Conservation (phyloP, 2,797 vertebrate genomes). For the Neopelma chrysocephalum region DNA sequence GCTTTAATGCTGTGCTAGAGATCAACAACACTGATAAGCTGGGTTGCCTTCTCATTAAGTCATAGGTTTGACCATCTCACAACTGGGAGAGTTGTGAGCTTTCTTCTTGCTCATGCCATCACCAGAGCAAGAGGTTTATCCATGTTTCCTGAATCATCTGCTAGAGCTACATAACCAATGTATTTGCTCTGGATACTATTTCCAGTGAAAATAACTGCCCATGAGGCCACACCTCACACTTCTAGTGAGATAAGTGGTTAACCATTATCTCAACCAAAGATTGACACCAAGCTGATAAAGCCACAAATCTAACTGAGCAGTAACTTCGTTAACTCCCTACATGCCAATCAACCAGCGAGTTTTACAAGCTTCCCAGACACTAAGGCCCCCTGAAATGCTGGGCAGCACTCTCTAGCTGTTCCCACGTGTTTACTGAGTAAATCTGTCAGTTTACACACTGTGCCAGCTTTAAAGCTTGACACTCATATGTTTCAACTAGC, state of each 20-base stretch:
- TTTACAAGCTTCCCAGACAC: background rate
- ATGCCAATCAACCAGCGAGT: background rate
- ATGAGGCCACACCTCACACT: slow-evolving; percentile 46
- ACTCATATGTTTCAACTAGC: background rate
- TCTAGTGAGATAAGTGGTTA: slow-evolving; percentile 64
- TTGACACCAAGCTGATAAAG: background rate
- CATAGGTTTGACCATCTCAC: background rate
- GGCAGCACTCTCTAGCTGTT: background rate
- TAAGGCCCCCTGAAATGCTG: background rate
- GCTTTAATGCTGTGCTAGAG: slow-evolving; percentile 27
- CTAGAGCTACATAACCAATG: background rate
- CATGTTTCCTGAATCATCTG: slow-evolving; percentile 17
- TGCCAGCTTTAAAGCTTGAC: background rate
- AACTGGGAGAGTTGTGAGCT: background rate
- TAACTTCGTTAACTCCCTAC: slow-evolving; percentile 28
- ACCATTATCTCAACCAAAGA: slow-evolving; percentile 45
- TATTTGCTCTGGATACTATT: slow-evolving; percentile 11
- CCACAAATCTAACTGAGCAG: background rate
- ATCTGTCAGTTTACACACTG: background rate
- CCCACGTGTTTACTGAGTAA: background rate
- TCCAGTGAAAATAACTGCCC: slow-evolving; percentile 50
- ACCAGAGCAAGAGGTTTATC: background rate
- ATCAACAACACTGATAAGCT: background rate
- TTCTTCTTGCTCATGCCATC: background rate
- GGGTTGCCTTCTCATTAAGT: background rate